These are phyloP conservation scores for Diabrotica undecimpunctata DNA, from an alignment of 1,140 invertebrate genomes.

Conservation along the genomic window DNA sequence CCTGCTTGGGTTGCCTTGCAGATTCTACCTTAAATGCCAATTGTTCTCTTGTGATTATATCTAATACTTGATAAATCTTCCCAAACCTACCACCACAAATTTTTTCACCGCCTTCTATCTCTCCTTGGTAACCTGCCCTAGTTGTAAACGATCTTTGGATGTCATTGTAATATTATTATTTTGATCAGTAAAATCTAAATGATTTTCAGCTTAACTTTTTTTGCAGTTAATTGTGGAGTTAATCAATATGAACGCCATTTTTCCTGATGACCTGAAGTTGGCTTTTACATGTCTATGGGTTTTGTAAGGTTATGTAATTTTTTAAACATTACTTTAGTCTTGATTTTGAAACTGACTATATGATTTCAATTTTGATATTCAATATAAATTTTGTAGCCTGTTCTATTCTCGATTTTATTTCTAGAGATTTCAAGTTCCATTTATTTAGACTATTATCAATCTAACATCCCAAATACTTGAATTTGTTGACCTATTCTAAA, in stretches of 20 bases:
- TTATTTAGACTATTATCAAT: too few species aligned
- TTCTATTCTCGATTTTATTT: too few species aligned
- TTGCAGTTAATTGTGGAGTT: slow-evolving; percentile 37
- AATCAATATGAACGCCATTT: slow-evolving; percentile 42
- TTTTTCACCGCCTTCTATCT: slow-evolving; percentile 96
- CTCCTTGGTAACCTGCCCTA: slow-evolving; percentile 95
- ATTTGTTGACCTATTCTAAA: too few species aligned
- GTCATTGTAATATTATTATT: slow-evolving; percentile 85
- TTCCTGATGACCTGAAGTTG: slow-evolving; percentile 32
- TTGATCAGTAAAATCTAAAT: slow-evolving; percentile 65
- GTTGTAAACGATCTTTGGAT: slow-evolving; percentile 90
- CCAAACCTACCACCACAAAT: slow-evolving; percentile 98
- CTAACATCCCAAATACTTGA: too few species aligned
- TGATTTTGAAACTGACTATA: too few species aligned
- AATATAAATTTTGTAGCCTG: too few species aligned
- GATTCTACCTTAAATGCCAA: slow-evolving; percentile 98
- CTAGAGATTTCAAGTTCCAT: too few species aligned
- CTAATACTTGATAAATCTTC: slow-evolving; percentile 99
- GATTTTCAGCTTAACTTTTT: slow-evolving; percentile 45
- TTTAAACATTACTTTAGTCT: not conserved
- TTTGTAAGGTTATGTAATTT: not conserved
- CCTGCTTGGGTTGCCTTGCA: slow-evolving; percentile 95
- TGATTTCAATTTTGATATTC: too few species aligned
- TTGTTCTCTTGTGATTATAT: slow-evolving; percentile 92
- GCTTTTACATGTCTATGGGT: slow-evolving; percentile 5